Evolutionary conservation across 2,113 vertebrate genomes (phyloP).

Genomic region (Takifugu flavidus): DNA sequence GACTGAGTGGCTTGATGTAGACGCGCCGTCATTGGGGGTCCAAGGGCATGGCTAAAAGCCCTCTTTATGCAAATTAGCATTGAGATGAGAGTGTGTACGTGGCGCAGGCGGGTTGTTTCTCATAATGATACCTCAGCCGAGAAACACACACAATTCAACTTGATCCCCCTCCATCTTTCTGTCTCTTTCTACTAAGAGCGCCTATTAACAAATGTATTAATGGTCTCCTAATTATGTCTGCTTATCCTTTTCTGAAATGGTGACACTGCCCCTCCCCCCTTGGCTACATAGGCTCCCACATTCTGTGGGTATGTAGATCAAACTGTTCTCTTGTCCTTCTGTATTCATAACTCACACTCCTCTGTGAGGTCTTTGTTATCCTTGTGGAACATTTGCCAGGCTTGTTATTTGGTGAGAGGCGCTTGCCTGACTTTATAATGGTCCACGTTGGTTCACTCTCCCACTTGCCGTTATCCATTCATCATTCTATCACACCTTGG

Average conservation of each 20-base stretch:
- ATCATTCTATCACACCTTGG: constrained; percentile 41
- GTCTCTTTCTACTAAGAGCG: constrained; percentile 21
- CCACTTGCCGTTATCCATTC: constrained; percentile 27
- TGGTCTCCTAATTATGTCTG: constrained; percentile 61
- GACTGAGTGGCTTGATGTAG: constrained; percentile 39
- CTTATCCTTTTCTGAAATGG: constrained; percentile 45
- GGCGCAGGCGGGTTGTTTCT: constrained; percentile 47
- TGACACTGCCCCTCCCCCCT: constrained; percentile 10
- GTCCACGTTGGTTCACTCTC: neutral
- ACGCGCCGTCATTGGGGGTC: constrained; percentile 56
- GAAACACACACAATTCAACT: constrained; percentile 18
- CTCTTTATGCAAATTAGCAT: constrained; percentile 60
- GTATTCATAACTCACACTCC: neutral
- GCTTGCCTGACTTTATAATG: too few species aligned
- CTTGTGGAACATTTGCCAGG: too few species aligned
- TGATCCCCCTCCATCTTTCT: constrained; percentile 3
- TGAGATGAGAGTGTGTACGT: constrained; percentile 32
- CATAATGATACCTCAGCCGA: constrained; percentile 51
- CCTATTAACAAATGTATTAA: constrained; percentile 63
- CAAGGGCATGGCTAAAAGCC: constrained; percentile 67
- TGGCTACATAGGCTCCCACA: neutral
- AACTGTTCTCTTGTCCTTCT: neutral
- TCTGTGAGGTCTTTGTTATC: too few species aligned
- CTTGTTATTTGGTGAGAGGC: too few species aligned
- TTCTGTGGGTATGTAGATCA: constrained; percentile 7